Conservation (phyloP, 2,888 invertebrate genomes). For the Noctua janthina region DNA sequence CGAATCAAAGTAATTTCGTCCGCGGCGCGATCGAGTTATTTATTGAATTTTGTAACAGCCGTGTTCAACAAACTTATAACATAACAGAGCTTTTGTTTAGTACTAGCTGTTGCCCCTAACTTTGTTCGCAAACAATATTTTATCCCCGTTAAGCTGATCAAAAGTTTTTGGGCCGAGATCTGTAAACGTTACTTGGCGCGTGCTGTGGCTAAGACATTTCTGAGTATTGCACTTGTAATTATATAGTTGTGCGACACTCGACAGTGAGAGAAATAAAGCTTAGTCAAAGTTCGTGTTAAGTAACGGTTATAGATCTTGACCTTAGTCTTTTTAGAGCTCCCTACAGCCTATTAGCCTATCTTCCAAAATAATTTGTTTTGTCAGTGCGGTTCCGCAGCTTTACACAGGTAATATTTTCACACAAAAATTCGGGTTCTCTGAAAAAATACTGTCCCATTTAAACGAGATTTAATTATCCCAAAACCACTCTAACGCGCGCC, state of each 20-base stretch:
- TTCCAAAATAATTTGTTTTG: conserved; percentile 4
- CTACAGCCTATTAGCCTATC: not conserved
- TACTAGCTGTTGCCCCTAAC: conserved; percentile 13
- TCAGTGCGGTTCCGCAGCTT: not conserved
- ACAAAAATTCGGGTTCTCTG: not conserved
- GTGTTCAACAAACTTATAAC: conserved; percentile 59
- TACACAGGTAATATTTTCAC: not conserved
- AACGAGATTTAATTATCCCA: conserved; percentile 31
- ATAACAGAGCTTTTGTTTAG: conserved; percentile 45
- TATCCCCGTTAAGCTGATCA: not conserved
- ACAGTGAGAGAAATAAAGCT: too few species aligned
- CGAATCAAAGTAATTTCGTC: conserved; percentile 57
- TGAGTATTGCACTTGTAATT: not conserved
- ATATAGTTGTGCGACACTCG: not conserved
- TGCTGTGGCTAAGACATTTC: not conserved
- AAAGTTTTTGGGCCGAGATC: not conserved
- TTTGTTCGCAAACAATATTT: conserved; percentile 40
- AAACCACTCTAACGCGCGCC: conserved; percentile 16
- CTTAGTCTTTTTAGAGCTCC: not conserved
- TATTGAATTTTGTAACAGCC: conserved; percentile 48
- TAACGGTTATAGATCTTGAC: not conserved
- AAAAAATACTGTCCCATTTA: conserved; percentile 31
- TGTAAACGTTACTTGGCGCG: not conserved
- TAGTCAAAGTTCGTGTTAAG: not conserved
- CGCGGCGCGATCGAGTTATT: conserved; percentile 52